Evolutionary conservation across 1,140 invertebrate species (phyloP).

Genomic region (Drosophila sucinea): DNA sequence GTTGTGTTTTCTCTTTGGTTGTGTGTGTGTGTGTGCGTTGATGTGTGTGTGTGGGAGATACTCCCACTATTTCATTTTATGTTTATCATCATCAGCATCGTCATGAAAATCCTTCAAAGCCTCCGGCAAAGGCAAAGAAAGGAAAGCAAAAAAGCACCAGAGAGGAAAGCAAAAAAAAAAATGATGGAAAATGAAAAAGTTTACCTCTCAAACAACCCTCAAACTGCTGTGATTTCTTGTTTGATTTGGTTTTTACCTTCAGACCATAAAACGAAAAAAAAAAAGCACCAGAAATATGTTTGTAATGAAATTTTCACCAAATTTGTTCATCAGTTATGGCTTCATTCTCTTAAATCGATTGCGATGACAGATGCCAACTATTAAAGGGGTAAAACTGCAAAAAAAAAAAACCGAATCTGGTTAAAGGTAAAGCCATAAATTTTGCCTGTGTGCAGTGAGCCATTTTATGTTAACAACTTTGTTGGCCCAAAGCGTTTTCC

Average conservation of each 20-base stretch:
- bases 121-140: constrained; percentile 4
- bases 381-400: constrained; percentile 22
- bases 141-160: constrained; percentile 1
- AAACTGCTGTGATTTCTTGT: constrained; percentile 17
- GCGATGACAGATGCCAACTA: constrained; percentile 56
- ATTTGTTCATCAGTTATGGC: constrained; percentile 23
- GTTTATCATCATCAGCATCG: constrained; percentile 1
- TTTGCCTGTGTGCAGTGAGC: constrained; percentile 32
- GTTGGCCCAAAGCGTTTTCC: constrained; percentile 53
- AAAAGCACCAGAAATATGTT: background rate
- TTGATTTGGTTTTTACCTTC: constrained; percentile 6
- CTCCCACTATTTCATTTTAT: background rate
- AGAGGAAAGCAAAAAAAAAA: background rate
- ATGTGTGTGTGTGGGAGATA: background rate
- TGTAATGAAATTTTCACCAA: constrained; percentile 16
- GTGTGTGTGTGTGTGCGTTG: background rate
- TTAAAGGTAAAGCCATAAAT: constrained; percentile 30
- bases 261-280: constrained; percentile 1
- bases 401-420: constrained; percentile 23
- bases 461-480: constrained; percentile 65
- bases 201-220: constrained; percentile 20
- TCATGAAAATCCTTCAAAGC: constrained; percentile 9
- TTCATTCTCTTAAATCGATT: constrained; percentile 35
- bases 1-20: background rate
- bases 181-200: constrained; percentile 10